Evolutionary conservation across 1,140 invertebrate genomes (phyloP), one percentile per base, ranked within the genome.

Genomic region (Anastrepha ludens): DNA sequence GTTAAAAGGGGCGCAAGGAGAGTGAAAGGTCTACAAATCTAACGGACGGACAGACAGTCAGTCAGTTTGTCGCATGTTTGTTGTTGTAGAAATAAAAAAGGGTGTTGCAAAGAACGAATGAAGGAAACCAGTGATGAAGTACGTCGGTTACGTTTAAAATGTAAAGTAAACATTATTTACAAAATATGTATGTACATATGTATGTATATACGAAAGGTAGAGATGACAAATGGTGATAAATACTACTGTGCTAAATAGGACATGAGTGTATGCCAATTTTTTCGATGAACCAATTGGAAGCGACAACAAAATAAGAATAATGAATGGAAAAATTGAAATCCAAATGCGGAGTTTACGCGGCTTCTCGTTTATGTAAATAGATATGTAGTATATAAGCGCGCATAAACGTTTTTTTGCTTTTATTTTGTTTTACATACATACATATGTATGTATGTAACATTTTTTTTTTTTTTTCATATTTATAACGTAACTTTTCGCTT

Each of bases 121-220:
- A 55, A 20, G 55, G 50, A n/a, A 74, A 81, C 9, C 3, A 15
- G 67, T 29, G 29, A 20, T 41, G 17, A 9, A 41, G 70, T 47
- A 15, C 70, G 70, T n/a, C 74, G 74, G 74, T n/a, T 74, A 74
- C 41, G 74, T 55, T 81, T 47, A 55, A 55, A 81, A 29, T 81
- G 74, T 55, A 17, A 50, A 55, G 20, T n/a, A 29, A 29, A 29
- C 29, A 29, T 29, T 29, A 29, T 29, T 29, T 29, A 29, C 29
- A 29, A 29, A 29, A 29, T 29, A 29, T 29, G 0, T 29, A 29
- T 29, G 1, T 29, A 29, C 29, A 29, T 29, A 29, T 29, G 29
- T 29, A 29, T 29, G 11, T 55, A 50, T 13, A n/a, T 0, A 81
- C 7, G 41, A 81, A 81, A 55, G 74, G 47, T 47, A 44, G 1